A percentile compares a stretch with the other conserved stretches of the same genome.
These are phyloP conservation scores for human DNA, from an alignment of 2,113 vertebrate species.

Conservation along the genomic window DNA sequence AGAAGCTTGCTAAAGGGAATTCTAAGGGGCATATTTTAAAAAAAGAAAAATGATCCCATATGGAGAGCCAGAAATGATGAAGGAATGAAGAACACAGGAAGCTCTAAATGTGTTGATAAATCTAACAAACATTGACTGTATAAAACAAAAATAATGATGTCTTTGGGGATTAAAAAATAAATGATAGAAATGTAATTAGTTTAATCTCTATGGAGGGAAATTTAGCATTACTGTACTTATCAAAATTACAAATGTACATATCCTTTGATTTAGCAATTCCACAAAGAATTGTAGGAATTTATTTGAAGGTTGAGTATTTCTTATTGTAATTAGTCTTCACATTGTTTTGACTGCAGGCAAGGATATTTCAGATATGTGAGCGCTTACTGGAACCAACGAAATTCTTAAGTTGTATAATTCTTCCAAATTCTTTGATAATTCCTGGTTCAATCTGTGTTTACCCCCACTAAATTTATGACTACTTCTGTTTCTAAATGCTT, in stretches of 20 bases:
- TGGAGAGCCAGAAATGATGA: not conserved
- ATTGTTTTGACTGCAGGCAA: constrained; percentile 5
- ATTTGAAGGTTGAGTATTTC: not conserved
- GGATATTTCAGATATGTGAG: not conserved
- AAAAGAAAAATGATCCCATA: not conserved
- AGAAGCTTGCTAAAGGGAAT: not conserved
- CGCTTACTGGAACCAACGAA: not conserved
- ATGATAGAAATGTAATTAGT: not conserved
- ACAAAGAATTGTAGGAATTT: constrained; percentile 1
- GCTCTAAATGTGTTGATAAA: not conserved
- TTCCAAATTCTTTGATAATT: not conserved
- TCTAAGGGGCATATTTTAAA: not conserved
- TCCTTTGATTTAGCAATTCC: constrained; percentile 11
- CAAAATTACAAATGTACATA: not conserved
- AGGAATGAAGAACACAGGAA: not conserved
- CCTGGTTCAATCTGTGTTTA: not conserved
- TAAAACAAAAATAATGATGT: not conserved
- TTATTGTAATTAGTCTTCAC: not conserved
- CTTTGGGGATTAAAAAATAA: not conserved
- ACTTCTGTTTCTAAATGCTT: constrained; percentile 16
- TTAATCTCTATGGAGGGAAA: not conserved
- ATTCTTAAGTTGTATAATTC: not conserved
- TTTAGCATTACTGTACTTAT: not conserved
- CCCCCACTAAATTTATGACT: constrained; percentile 9
- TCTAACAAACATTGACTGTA: not conserved